Conservation (phyloP, 2,113 vertebrate species). For the Odobenus rosmarus region DNA sequence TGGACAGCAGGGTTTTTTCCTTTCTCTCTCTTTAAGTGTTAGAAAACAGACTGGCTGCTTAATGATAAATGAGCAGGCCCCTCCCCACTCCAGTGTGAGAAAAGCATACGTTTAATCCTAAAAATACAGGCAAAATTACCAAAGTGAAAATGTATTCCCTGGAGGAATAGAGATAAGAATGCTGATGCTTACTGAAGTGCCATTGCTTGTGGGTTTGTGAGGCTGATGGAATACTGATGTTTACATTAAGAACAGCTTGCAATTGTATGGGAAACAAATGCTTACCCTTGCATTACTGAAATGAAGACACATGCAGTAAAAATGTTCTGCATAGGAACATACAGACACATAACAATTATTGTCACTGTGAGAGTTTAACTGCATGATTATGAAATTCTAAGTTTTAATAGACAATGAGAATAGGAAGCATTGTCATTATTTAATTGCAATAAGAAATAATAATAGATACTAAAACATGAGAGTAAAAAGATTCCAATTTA, state of each 20-base stretch:
- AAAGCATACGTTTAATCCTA: constrained; percentile 70
- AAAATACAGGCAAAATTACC: constrained; percentile 68
- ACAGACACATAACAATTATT: constrained; percentile 52
- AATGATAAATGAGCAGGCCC: constrained; percentile 32
- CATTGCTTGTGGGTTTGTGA: constrained; percentile 38
- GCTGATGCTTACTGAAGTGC: constrained; percentile 32
- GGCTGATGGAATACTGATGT: constrained; percentile 63
- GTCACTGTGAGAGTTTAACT: constrained; percentile 31
- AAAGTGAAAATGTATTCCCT: constrained; percentile 64
- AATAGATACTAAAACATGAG: constrained; percentile 52
- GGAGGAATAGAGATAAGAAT: constrained; percentile 58
- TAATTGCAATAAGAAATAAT: constrained; percentile 55
- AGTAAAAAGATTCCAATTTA: constrained; percentile 50
- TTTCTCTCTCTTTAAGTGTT: background rate
- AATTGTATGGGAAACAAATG: constrained; percentile 60
- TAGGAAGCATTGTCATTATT: constrained; percentile 45
- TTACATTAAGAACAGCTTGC: constrained; percentile 62
- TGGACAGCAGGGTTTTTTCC: background rate
- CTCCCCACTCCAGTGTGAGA: background rate
- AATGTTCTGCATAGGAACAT: constrained; percentile 36
- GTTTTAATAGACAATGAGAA: constrained; percentile 48
- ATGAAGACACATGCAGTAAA: constrained; percentile 49
- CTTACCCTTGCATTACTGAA: constrained; percentile 56
- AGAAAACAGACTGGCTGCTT: constrained; percentile 24
- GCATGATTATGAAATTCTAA: constrained; percentile 55